Base-by-base conservation (phyloP, 2,113 vertebrate genomes). In the Pomatorhinus ruficollis region DNA sequence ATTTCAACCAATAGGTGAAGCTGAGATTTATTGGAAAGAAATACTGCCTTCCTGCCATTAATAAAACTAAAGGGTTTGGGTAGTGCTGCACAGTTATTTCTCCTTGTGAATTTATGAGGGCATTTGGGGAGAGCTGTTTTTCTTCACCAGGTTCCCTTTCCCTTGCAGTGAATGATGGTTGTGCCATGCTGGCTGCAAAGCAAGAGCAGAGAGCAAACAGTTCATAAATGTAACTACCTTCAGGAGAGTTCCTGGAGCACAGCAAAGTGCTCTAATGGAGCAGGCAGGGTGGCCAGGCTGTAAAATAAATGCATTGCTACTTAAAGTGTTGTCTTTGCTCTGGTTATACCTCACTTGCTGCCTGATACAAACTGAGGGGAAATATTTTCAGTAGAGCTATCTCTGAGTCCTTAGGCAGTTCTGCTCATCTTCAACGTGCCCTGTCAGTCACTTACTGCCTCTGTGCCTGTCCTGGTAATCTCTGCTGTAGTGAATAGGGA, bases 161-260 rank as follows among this genome's bases (percentile, higher is more conserved):
- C 80, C 78, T 96, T 5, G 1, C 77, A 59, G 89, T 93, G 88
- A 93, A 85, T 92, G 66, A 93, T 87, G 71, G 25, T 5, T 74
- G 72, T 56, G 42, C 69, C 2, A 14, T 42, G 82, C 95, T 61
- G 95, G 80, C 85, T 82, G 61, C 74, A 31, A 87, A 87, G 49
- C 4, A 6, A 90, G 90, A 90, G 90, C 83, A 64, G 82, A 50
- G 76, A 77, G 76, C 65, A 83, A 95, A 92, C 66, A 95, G 90
- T 71, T 96, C 89, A 95, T 95, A 96, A 95, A 94, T 24, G 20
- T 52, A 69, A 80, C 87, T 88, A 78, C 94, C 93, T 96, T 30
- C 81, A 87, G 82, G 87, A 97, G 87, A 95, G 90, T 52, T 89
- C 42, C 94, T 92, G 83, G 25, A 42, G 72, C 53, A 86, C 59